Evolutionary conservation across 2,888 invertebrate genomes (phyloP), one percentile per base, ranked within the genome.

Genomic region (Harpagoxenus sublaevis): DNA sequence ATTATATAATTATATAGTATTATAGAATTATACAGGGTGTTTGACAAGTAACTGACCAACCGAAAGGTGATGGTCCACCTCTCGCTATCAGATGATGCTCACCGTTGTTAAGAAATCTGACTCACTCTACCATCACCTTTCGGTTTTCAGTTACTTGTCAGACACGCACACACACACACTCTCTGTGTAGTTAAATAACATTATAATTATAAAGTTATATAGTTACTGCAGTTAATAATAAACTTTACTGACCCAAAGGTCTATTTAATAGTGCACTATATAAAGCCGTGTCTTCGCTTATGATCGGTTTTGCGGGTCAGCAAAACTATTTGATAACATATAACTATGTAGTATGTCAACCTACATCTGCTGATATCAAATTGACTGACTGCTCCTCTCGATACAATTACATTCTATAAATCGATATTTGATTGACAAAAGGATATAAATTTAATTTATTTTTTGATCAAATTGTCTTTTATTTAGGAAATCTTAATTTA

Each of bases 281-380:
- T 71, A 51, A 75, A 75, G 42, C 28, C 3, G 9, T 2, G 15
- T 63, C 23, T 75, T 51, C 15, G 62, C 23, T 75, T 62, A 23
- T 62, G n/a, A 45, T 62, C n/a, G n/a, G 12, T 31, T 48, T 75
- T 75, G 62, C 62, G 31, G n/a, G 39, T 57, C 28, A 42, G 15
- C 35, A 48, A 63, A 48, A 23, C 10, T 23, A 63, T 75, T 75
- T 35, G 35, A 10, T 35, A 48, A 2, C n/a, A 15, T 28, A 35
- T 75, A 63, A 75, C 31, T 75, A 63, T n/a, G 48, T 31, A 35
- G 5, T 62, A 35, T 60, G 35, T 75, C 10, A 63, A 75, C 4
- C 48, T 35, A 15, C 48, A 8, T 63, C 1, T 9, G n/a, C 2
- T 60, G 45, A 31, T 31, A 45, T 23, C 8, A 51, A 75, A 62